phyloP scores from a whole-genome alignment of 2,113 vertebrate species.

The Oxyruncus cristatus region DNA sequence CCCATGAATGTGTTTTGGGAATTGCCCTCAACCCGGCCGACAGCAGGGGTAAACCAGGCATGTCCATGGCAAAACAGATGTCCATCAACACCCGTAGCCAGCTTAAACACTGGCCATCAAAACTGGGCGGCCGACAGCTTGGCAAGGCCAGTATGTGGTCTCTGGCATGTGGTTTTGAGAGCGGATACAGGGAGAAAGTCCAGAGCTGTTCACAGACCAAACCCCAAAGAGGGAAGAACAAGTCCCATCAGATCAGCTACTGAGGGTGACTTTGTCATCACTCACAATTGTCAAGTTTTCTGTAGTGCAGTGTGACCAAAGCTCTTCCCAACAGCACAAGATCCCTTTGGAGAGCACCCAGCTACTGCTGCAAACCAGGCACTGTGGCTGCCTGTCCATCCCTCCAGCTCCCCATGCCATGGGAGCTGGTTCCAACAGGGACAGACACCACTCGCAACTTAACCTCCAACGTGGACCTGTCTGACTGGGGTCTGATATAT shows the following conservation, averaged over 20 bases:
- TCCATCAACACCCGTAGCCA: not conserved
- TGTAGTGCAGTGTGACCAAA: not conserved
- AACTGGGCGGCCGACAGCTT: not conserved
- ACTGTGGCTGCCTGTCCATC: not conserved
- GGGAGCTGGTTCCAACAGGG: not conserved
- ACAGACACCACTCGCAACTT: rapidly evolving
- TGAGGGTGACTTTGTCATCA: not conserved
- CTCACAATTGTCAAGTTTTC: not conserved
- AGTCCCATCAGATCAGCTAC: not conserved
- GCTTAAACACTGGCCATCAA: not conserved
- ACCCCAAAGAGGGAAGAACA: not conserved
- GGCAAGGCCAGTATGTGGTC: not conserved
- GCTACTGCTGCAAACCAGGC: not conserved
- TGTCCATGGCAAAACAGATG: not conserved
- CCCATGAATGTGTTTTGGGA: not conserved
- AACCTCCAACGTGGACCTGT: not conserved
- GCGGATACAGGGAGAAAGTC: not conserved
- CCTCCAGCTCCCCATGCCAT: not conserved
- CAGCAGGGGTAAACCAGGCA: not conserved
- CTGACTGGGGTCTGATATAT: not conserved
- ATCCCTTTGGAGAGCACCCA: not conserved
- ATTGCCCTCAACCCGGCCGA: not conserved
- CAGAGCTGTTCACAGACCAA: not conserved
- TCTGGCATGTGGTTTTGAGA: not conserved
- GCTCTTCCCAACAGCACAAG: not conserved